Evolutionary conservation across 92 coral and sea anemone genomes (phyloP).

Genomic region (Phenganax subtilis): DNA sequence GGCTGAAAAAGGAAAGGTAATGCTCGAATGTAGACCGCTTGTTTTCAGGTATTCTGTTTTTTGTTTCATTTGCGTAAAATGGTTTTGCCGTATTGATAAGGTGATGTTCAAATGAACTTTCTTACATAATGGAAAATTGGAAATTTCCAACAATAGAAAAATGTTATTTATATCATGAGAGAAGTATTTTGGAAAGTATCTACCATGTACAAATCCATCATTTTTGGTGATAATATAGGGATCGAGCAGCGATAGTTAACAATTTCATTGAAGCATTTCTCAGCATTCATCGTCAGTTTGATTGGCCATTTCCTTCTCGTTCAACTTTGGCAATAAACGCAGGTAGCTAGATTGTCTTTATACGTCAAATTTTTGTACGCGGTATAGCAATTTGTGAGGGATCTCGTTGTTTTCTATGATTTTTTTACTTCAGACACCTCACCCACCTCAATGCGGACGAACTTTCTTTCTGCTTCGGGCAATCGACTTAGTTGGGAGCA

Average conservation of each 20-base stretch:
- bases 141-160: no score
- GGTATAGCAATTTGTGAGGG: neutral
- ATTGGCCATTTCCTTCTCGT: conserved; percentile 65
- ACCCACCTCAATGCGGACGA: neutral
- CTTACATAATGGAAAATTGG: no score
- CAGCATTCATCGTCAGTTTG: conserved; percentile 58
- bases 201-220: neutral
- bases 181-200: no score
- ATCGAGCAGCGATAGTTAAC: conserved; percentile 70
- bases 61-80: neutral
- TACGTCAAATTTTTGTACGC: neutral
- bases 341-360: neutral
- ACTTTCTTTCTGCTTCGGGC: conserved; percentile 9
- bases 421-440: neutral
- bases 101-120: no score
- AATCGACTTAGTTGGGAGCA: conserved; percentile 11
- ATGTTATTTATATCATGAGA: no score
- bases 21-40: neutral
- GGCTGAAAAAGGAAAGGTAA: conserved; percentile 93
- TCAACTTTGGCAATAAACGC: conserved; percentile 10
- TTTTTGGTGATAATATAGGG: conserved; percentile 31
- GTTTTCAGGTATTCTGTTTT: neutral
- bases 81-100: no score
- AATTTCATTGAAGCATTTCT: conserved; percentile 60
- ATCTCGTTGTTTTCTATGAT: neutral